phyloP scores from a whole-genome alignment of 2,113 vertebrate species.

The Eulemur rufifrons region DNA sequence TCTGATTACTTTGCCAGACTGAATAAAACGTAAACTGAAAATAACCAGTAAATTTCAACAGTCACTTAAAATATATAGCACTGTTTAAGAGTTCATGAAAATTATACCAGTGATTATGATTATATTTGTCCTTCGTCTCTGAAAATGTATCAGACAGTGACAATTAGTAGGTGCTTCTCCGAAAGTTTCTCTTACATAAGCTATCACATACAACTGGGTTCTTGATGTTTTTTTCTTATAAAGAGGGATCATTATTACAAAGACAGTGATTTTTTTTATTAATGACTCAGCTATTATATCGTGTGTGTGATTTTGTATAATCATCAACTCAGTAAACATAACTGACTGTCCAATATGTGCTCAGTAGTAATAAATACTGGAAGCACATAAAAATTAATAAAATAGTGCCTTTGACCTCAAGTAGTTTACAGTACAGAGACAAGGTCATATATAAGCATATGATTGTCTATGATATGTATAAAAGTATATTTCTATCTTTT shows the following conservation, averaged over 20 bases:
- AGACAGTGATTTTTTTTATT: not conserved
- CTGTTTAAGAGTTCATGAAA: not conserved
- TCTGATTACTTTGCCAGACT: not conserved
- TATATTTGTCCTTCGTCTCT: not conserved
- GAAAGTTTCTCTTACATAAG: not conserved
- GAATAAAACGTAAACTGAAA: not conserved
- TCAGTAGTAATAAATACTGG: not conserved
- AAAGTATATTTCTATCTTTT: not conserved
- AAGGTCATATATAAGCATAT: not conserved
- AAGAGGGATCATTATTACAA: not conserved
- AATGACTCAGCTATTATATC: not conserved
- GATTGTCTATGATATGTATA: not conserved
- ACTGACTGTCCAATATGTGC: not conserved
- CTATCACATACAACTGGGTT: not conserved
- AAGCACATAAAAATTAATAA: not conserved
- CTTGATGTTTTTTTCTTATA: not conserved
- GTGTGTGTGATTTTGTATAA: not conserved
- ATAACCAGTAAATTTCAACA: not conserved
- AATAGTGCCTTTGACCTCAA: slow-evolving; percentile 9
- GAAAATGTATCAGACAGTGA: not conserved
- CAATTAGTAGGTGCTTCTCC: not conserved
- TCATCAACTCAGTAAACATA: not conserved
- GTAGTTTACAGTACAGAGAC: not conserved
- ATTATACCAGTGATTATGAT: not conserved
- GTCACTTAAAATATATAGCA: not conserved